Base-by-base conservation (phyloP, 2,797 vertebrate genomes). In the Denticeps clupeoides region DNA sequence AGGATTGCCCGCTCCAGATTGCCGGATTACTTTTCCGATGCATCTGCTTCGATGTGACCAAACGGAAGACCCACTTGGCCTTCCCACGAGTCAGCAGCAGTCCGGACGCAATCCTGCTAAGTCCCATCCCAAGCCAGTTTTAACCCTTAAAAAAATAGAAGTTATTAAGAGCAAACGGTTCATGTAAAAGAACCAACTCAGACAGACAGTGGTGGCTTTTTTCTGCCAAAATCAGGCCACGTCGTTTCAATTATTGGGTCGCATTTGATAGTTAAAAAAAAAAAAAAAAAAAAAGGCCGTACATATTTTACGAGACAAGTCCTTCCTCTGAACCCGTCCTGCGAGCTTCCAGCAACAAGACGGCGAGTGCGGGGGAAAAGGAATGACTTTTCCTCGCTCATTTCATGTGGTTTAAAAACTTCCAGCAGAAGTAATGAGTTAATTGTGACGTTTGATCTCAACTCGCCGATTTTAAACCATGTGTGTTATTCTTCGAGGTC, bases 381-480 rank as follows among this genome's bases (percentile, higher is more conserved):
- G 84, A 83, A 69, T 73, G 65, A 77, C 69, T 77, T 78, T 76
- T 73, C 77, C 72, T 75, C 74, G 37, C 67, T 43, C 47, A 63
- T 78, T 80, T 79, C 75, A 80, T 74, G 80, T 79, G 84, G 73
- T 78, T 56, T 77, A 57, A 52, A 67, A 75, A 75, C 69, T 80
- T 81, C 74, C 78, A 80, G 75, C 69, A 55, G 75, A 71, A 74
- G 74, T 76, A 82, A 80, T 67, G 64, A 82, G 75, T 82, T 82
- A 84, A 85, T 66, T 75, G 81, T 80, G 80, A 79, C 75, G 84
- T 85, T 72, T 79, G 82, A 84, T 80, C 80, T 70, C 19, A 40
- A 69, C 24, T 25, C 24, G 58, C 5, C 24, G 25, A 25, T 33
- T 33, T 4, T 22, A 67, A 73, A 69, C 63, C 69, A 63, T 45